Percentiles rank a stretch among this genome's conserved stretches.
phyloP scores from a whole-genome alignment of 2,888 invertebrate genomes.

The Corbicula japonica region DNA sequence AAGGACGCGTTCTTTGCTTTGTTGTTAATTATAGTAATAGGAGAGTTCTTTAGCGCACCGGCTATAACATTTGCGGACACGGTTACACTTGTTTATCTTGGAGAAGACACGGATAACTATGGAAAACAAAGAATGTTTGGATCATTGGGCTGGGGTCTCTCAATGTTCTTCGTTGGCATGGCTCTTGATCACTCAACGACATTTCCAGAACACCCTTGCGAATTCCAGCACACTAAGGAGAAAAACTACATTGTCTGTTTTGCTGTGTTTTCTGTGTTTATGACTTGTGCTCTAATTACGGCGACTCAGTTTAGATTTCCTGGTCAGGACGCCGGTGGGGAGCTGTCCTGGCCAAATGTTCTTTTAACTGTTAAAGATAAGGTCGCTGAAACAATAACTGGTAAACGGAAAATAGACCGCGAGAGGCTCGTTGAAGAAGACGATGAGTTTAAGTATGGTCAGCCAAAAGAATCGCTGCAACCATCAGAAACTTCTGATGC shows the following conservation, averaged over 20 bases:
- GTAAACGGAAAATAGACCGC: conserved; percentile 74
- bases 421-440: conserved; percentile 78
- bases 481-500: background rate
- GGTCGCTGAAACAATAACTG: conserved; percentile 75
- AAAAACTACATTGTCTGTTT: conserved; percentile 99
- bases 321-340: conserved; percentile 72
- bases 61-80: conserved; percentile 95
- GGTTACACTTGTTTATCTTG: conserved; percentile 89
- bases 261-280: conserved; percentile 98
- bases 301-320: conserved; percentile 94
- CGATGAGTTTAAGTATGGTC: conserved; percentile 72
- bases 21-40: conserved; percentile 96
- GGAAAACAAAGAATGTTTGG: conserved; percentile 99
- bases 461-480: no score
- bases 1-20: conserved; percentile 98
- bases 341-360: conserved; percentile 78
- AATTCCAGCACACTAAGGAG: conserved; percentile 93
- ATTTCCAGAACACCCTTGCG: conserved; percentile 97
- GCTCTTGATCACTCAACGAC: conserved; percentile 97
- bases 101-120: conserved; percentile 91
- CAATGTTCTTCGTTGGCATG: conserved; percentile 98
- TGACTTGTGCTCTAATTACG: conserved; percentile 97
- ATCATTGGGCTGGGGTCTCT: conserved; percentile 98
- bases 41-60: conserved; percentile 99
- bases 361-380: conserved; percentile 81